Conservation (phyloP, 2,113 vertebrate species). For the Tiliqua scincoides region DNA sequence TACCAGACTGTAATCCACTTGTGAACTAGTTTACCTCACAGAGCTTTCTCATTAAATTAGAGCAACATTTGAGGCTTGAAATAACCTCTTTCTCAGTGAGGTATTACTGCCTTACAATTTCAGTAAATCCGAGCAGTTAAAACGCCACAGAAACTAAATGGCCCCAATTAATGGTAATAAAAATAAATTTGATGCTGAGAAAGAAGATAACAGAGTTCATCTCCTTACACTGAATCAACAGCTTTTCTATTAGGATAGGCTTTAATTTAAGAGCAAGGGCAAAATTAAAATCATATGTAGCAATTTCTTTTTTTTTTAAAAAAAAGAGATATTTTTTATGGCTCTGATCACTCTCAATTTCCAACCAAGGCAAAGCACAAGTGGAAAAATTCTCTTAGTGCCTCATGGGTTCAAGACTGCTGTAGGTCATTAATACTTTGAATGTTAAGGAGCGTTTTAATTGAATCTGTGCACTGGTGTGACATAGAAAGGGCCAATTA, state of each 20-base stretch:
- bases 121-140: constrained; percentile 74
- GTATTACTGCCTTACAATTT: constrained; percentile 55
- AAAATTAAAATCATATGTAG: constrained; percentile 69
- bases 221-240: constrained; percentile 68
- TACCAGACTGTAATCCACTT: constrained; percentile 29
- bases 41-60: constrained; percentile 50
- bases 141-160: constrained; percentile 67
- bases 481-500: background rate
- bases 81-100: background rate
- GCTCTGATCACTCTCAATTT: constrained; percentile 52
- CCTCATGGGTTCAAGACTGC: background rate
- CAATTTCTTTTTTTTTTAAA: constrained; percentile 17
- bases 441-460: background rate
- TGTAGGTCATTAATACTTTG: constrained; percentile 25
- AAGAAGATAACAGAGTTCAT: constrained; percentile 73
- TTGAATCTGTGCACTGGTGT: background rate
- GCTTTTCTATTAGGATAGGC: constrained; percentile 65
- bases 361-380: constrained; percentile 32
- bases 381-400: constrained; percentile 2
- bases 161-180: constrained; percentile 74
- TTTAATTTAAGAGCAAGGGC: constrained; percentile 71
- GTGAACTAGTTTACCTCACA: constrained; percentile 20
- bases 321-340: constrained; percentile 66
- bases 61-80: constrained; percentile 36
- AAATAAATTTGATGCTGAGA: constrained; percentile 71